Evolutionary conservation across 2,797 vertebrate species (phyloP).

Genomic region (Erpetoichthys calabaricus): DNA sequence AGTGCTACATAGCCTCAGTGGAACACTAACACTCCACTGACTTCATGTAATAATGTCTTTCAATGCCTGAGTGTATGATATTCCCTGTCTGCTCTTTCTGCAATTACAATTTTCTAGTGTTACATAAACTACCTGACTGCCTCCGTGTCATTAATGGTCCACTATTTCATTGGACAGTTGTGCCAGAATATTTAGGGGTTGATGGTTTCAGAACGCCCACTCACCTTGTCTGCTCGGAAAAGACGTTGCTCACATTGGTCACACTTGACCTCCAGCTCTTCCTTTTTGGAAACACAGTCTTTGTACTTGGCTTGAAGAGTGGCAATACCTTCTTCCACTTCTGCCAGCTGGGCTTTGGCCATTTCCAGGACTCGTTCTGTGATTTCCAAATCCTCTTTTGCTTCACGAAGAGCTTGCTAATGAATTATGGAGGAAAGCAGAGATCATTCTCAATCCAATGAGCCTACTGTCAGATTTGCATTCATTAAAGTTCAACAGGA

Average conservation of each 20-base stretch:
- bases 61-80: no score
- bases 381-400: slow-evolving; percentile 61
- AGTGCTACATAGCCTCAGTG: no score
- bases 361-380: slow-evolving; percentile 62
- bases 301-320: slow-evolving; percentile 60
- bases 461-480: neutral
- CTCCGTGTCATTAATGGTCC: no score
- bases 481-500: no score
- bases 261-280: slow-evolving; percentile 69
- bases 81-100: no score
- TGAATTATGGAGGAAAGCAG: slow-evolving; percentile 1
- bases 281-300: slow-evolving; percentile 61
- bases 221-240: slow-evolving; percentile 61
- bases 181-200: no score
- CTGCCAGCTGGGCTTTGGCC: slow-evolving; percentile 51
- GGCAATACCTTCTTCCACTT: slow-evolving; percentile 59
- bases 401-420: slow-evolving; percentile 63
- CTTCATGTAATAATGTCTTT: no score
- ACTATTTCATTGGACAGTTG: no score
- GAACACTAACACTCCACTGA: no score
- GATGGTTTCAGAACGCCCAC: neutral
- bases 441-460: neutral
- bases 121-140: no score
- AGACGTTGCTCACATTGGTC: slow-evolving; percentile 66
- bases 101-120: no score